A percentile compares a stretch with the other conserved stretches of the same genome.
These are phyloP conservation scores for Thalassarche chlororhynchos DNA, from an alignment of 2,113 vertebrate genomes.

Conservation along the genomic window DNA sequence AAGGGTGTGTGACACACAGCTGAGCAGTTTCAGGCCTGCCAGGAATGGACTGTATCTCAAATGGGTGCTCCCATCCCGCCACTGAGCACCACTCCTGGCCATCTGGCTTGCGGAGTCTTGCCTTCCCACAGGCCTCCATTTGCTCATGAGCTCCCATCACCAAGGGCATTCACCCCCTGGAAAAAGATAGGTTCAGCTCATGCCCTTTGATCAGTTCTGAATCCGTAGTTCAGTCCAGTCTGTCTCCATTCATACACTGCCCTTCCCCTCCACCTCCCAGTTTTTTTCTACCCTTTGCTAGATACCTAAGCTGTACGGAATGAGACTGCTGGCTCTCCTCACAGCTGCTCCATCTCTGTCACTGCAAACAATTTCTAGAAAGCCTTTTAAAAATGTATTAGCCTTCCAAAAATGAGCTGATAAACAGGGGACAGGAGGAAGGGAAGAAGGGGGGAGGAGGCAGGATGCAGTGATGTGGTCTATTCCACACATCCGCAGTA, in stretches of 20 bases:
- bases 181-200: neutral
- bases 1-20: neutral
- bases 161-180: neutral
- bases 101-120: neutral
- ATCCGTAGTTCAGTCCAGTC: neutral
- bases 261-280: neutral
- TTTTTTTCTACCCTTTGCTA: neutral
- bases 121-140: neutral
- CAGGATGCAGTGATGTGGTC: neutral
- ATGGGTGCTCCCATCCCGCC: neutral
- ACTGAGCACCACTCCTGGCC: neutral
- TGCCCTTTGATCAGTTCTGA: neutral
- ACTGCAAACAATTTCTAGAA: slow-evolving; percentile 11
- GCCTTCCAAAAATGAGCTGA: slow-evolving; percentile 14
- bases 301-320: neutral
- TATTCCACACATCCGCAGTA: neutral
- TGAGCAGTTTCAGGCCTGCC: neutral
- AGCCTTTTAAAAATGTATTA: slow-evolving; percentile 45
- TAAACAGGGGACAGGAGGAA: neutral
- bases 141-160: neutral
- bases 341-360: slow-evolving; percentile 10
- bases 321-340: neutral
- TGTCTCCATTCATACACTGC: neutral
- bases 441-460: neutral
- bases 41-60: neutral